A percentile compares a stretch with the other conserved stretches of the same genome.
Conservation (phyloP, 2,888 invertebrate species). For the Vesta saturnalis region DNA sequence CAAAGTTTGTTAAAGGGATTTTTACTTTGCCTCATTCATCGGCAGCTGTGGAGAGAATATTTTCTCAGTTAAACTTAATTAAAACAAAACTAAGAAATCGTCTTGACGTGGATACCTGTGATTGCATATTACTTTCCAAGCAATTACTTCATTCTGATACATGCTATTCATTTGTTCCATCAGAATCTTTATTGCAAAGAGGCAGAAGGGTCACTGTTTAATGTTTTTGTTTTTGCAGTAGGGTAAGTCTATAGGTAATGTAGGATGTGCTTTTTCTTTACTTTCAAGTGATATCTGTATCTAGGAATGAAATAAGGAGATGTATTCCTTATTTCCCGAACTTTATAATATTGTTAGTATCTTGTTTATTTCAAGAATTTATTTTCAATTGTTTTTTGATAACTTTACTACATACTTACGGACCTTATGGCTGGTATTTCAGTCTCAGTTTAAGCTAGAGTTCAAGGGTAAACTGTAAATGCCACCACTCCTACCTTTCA, state of each 20-base stretch:
- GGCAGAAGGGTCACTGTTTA: background rate
- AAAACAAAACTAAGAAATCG: slow-evolving; percentile 14
- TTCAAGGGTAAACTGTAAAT: too few species aligned
- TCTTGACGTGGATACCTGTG: slow-evolving; percentile 5
- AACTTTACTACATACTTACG: too few species aligned
- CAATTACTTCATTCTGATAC: background rate
- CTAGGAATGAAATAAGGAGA: too few species aligned
- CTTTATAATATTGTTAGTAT: too few species aligned
- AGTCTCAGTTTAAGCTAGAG: too few species aligned
- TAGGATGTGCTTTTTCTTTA: background rate
- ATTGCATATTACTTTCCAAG: slow-evolving; percentile 16
- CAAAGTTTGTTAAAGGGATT: slow-evolving; percentile 2
- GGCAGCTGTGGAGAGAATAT: slow-evolving; percentile 20
- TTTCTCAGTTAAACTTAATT: slow-evolving; percentile 19
- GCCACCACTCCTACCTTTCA: too few species aligned
- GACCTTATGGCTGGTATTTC: too few species aligned
- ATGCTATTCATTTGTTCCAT: background rate
- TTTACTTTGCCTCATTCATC: slow-evolving; percentile 18
- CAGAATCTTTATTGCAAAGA: background rate
- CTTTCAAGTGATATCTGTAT: too few species aligned
- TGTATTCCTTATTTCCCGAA: too few species aligned
- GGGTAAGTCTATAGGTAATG: too few species aligned
- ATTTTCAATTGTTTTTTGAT: too few species aligned
- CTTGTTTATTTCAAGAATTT: too few species aligned
- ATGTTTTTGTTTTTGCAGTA: background rate